Evolutionary conservation across 2,797 vertebrate genomes (phyloP).

Genomic region (Galaxias olidus): DNA sequence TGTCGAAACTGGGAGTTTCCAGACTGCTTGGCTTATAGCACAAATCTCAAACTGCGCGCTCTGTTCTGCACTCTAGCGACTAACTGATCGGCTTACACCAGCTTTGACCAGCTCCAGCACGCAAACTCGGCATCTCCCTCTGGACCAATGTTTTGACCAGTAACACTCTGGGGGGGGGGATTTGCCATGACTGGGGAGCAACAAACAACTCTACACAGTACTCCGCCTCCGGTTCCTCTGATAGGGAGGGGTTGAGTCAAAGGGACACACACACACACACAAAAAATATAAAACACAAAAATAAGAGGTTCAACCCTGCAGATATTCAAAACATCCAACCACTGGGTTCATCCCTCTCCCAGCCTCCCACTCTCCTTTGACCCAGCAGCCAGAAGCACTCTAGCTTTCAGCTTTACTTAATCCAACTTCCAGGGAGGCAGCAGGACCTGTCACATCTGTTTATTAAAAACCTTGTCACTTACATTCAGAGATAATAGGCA

Average conservation of each 20-base stretch:
- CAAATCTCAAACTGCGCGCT: too few relatives aligned
- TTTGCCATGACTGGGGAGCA: slow-evolving; percentile 88
- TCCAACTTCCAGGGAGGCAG: slow-evolving; percentile 16
- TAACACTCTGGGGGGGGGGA: slow-evolving; percentile 64
- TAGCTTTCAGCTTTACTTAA: slow-evolving; percentile 30
- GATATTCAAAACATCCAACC: slow-evolving; percentile 10
- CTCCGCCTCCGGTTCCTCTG: slow-evolving; percentile 80
- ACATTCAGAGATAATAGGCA: slow-evolving; percentile 18
- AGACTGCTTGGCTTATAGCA: too few relatives aligned
- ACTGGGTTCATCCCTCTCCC: too few relatives aligned
- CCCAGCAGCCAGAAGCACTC: slow-evolving; percentile 15
- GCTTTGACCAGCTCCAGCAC: too few relatives aligned
- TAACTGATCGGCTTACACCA: too few relatives aligned
- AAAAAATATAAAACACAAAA: not conserved
- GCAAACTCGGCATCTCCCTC: too few relatives aligned
- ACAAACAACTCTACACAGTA: slow-evolving; percentile 94
- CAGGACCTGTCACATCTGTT: slow-evolving; percentile 22
- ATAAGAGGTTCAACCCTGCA: slow-evolving; percentile 4
- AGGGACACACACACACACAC: not conserved
- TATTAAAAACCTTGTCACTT: slow-evolving; percentile 6
- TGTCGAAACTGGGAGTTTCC: slow-evolving; percentile 98
- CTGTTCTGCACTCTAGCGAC: too few relatives aligned
- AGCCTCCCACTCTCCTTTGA: not conserved
- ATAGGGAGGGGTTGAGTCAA: not conserved
- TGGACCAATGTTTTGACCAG: not conserved